Percentiles rank a stretch among this genome's conserved stretches.
phyloP scores from a whole-genome alignment of 1,140 invertebrate species.

The Papilio aristodemus region DNA sequence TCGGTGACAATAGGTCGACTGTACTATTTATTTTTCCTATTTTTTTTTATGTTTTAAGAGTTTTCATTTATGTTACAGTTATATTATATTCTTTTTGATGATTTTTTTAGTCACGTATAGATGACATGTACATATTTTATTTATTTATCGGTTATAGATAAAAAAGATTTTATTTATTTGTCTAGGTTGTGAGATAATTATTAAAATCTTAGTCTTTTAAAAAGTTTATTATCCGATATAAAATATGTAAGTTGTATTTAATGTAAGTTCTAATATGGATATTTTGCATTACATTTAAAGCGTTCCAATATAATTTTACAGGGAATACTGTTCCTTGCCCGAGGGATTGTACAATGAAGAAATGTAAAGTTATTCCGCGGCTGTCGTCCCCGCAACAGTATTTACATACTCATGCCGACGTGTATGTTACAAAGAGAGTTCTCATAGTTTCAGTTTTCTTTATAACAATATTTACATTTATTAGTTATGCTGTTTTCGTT shows the following conservation, averaged over 20 bases:
- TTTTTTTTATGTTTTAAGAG: not conserved
- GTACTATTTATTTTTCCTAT: not conserved
- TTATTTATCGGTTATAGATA: no score
- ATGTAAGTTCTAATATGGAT: not conserved
- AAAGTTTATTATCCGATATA: not conserved
- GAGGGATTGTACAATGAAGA: conserved; percentile 10
- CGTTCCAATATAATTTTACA: not conserved
- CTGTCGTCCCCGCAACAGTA: not conserved
- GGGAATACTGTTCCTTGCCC: not conserved
- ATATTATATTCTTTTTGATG: no score
- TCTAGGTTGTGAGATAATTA: no score
- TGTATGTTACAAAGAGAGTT: conserved; percentile 14
- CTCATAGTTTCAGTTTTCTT: conserved; percentile 3
- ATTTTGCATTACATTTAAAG: not conserved
- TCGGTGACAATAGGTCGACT: not conserved
- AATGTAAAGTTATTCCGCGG: conserved; percentile 19
- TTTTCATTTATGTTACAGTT: no score
- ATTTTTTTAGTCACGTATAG: no score
- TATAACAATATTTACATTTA: not conserved
- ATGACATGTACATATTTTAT: no score
- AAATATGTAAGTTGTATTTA: not conserved
- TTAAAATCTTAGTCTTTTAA: no score
- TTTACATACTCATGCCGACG: not conserved
- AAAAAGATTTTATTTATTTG: no score
- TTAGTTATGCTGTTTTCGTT: not conserved